Evolutionary conservation across 2,113 vertebrate species (phyloP), one percentile per base, ranked within the genome.

Genomic region (Arothron firmamentum): DNA sequence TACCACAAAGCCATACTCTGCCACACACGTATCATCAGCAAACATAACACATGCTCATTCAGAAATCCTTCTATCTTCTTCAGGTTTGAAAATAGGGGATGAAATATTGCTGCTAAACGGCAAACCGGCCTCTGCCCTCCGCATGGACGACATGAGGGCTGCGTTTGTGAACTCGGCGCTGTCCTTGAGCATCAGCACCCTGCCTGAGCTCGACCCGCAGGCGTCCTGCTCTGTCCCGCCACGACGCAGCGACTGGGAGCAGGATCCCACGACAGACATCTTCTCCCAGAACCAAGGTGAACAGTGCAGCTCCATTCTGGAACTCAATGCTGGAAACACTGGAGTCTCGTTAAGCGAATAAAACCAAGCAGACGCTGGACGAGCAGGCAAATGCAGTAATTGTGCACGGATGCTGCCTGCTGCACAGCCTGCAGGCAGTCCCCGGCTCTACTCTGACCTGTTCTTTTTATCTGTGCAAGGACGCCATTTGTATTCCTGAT

Each of bases 71-170:
- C 0, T 11, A 52, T 53, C 1, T 55, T 21, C 20, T 0, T 6
- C 52, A 99, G 97, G 95, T 65, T 82, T 99, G 74, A 93, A 88
- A 81, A 88, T 85, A 0, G 95, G 93, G 0, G 96, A 97, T 31
- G 95, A 99, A 82, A 90, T 99, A 60, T 75, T 97, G 62, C 85
- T 95, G 77, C 87, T 99, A 63, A 97, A 95, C 57, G 90, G 85
- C 12, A 93, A 92, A 16, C 76, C 89, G 0, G 95, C 94, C 0
- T 90, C 89, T 18, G 86, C 80, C 48, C 89, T 99, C 65, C 92
- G 91, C 56, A 87, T 93, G 5, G 87, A 91, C 0, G 84, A 91
- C 77, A 88, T 98, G 88, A 92, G 85, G 85, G 90, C 92, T 0
- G 90, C 92, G 8, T 95, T 99, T 69, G 67, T 71, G 8, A 91